Evolutionary conservation across 2,888 invertebrate species (phyloP).

Genomic region (Caradrina clavipalpis): DNA sequence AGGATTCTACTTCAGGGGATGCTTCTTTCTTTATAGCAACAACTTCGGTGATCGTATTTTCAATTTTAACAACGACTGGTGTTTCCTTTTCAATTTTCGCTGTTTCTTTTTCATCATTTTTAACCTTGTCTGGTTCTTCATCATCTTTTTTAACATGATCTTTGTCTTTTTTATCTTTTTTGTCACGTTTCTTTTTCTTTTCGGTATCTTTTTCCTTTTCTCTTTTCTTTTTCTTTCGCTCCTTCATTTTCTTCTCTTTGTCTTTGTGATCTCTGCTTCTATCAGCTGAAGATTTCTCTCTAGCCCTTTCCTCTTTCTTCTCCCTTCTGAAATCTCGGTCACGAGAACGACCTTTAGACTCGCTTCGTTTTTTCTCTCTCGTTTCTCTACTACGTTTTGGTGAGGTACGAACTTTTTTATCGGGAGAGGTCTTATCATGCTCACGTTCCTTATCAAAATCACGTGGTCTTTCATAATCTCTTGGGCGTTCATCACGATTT

Average conservation of each 20-base stretch:
- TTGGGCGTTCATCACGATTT: conserved; percentile 75
- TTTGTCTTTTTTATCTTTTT: conserved; percentile 90
- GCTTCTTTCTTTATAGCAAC: conserved; percentile 56
- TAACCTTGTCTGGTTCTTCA: conserved; percentile 66
- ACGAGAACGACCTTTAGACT: conserved; percentile 86
- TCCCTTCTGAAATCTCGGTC: conserved; percentile 90
- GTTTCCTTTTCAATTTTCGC: conserved; percentile 42
- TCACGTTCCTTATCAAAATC: conserved; percentile 87
- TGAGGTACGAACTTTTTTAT: conserved; percentile 81
- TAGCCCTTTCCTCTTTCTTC: conserved; percentile 88
- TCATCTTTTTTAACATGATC: conserved; percentile 77
- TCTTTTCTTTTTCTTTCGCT: conserved; percentile 88
- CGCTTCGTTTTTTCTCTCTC: conserved; percentile 85
- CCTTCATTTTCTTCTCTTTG: conserved; percentile 89
- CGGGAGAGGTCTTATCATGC: conserved; percentile 83
- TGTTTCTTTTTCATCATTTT: conserved; percentile 43
- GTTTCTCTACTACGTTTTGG: conserved; percentile 83
- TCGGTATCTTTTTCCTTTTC: conserved; percentile 89
- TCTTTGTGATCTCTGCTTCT: conserved; percentile 90
- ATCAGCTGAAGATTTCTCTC: conserved; percentile 85
- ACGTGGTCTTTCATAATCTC: conserved; percentile 79
- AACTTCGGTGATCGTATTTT: conserved; percentile 57
- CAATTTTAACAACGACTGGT: conserved; percentile 52
- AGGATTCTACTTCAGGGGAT: conserved; percentile 62
- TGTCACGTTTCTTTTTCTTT: conserved; percentile 89